Conservation (phyloP, 2,113 vertebrate species). For the Chlamydotis undulata region DNA sequence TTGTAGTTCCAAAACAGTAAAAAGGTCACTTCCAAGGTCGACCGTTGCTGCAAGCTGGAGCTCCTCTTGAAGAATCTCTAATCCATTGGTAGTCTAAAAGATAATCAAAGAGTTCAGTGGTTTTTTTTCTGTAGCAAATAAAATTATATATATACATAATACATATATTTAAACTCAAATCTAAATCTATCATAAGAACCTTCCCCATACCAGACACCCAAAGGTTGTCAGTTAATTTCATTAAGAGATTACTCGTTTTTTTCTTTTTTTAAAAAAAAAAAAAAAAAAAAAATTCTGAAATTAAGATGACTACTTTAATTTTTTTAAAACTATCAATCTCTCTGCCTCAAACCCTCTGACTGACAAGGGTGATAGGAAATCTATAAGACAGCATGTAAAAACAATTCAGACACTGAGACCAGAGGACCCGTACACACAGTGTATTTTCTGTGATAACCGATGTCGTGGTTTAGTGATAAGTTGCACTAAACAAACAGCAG, state of each 20-base stretch:
- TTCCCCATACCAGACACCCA: background rate
- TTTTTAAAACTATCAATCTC: background rate
- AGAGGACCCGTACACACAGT: background rate
- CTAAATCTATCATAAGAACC: background rate
- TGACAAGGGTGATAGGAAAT: background rate
- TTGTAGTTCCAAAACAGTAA: constrained; percentile 72
- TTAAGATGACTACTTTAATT: background rate
- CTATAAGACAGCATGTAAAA: background rate
- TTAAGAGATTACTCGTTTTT: background rate
- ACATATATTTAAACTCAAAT: background rate
- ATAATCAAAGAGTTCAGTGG: background rate
- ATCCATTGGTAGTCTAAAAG: constrained; percentile 75
- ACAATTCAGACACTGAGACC: rapidly evolving
- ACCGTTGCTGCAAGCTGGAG: constrained; percentile 71
- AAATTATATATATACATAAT: no score
- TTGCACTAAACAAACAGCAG: background rate
- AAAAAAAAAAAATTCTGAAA: background rate
- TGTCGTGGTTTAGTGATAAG: background rate
- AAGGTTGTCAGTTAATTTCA: background rate
- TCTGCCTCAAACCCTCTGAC: background rate
- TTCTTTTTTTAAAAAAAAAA: background rate
- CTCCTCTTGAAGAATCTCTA: constrained; percentile 76
- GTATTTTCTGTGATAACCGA: background rate
- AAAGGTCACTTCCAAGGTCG: constrained; percentile 78
- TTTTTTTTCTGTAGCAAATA: background rate